Percentiles rank a stretch among this genome's conserved stretches.
Evolutionary conservation across 2,797 vertebrate species (phyloP).

Genomic region (Dipus sagitta): DNA sequence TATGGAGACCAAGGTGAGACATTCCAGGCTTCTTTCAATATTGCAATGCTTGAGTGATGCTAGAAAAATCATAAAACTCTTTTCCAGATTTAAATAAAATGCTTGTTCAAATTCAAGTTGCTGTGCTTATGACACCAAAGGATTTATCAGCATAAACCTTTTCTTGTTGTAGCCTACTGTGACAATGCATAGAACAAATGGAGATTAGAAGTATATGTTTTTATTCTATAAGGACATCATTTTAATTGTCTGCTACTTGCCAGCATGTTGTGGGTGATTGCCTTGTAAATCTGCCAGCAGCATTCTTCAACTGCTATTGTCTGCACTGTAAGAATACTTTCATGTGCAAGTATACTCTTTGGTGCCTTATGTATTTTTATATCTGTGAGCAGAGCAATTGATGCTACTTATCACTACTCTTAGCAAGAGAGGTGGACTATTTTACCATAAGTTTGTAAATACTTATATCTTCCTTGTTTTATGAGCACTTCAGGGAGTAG

Average conservation of each 20-base stretch:
- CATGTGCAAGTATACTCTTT: conserved; percentile 2
- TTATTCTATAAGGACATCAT: not conserved
- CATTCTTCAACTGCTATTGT: not conserved
- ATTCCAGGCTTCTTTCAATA: conserved; percentile 19
- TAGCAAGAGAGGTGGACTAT: not conserved
- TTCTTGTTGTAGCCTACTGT: not conserved
- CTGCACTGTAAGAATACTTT: conserved; percentile 40
- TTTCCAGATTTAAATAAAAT: not conserved
- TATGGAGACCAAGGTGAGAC: not conserved
- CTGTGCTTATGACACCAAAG: not conserved
- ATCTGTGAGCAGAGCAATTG: not conserved
- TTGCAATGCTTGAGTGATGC: not conserved
- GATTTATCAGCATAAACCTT: not conserved
- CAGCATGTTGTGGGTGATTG: not conserved
- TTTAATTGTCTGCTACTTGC: not conserved
- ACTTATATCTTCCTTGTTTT: not conserved
- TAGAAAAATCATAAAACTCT: not conserved
- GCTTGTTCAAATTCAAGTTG: conserved; percentile 13
- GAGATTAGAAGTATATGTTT: not conserved
- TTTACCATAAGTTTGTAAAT: not conserved
- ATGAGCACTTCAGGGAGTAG: conserved; percentile 37
- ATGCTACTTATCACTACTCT: not conserved
- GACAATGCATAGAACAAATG: not conserved
- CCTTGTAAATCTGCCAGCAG: not conserved
- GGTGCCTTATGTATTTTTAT: not conserved